Evolutionary conservation across 2,888 invertebrate genomes (phyloP).

Genomic region (Conomelus anceps): DNA sequence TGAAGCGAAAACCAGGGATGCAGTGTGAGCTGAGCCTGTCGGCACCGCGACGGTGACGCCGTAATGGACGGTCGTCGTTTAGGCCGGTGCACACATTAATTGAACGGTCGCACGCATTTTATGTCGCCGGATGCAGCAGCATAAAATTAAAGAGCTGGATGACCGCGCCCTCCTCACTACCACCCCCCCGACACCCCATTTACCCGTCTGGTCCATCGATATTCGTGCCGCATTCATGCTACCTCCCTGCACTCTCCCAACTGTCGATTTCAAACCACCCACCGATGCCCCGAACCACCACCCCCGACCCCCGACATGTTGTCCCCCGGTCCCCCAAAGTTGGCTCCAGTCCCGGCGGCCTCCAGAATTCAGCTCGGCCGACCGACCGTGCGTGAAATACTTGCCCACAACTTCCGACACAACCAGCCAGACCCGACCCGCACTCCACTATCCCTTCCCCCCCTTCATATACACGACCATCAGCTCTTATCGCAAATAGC

Average conservation of each 20-base stretch:
- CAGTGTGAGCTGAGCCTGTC: neutral
- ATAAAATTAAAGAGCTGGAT: neutral
- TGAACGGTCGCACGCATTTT: neutral
- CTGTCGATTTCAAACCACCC: neutral
- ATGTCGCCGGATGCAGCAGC: neutral
- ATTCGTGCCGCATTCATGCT: neutral
- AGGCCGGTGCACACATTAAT: neutral
- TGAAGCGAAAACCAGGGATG: neutral
- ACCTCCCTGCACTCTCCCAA: neutral
- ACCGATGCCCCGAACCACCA: constrained; percentile 12
- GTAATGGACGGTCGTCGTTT: neutral
- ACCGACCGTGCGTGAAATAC: neutral
- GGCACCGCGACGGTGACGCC: neutral
- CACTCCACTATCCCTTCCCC: no score
- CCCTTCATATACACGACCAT: constrained; percentile 8
- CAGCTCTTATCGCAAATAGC: constrained; percentile 1
- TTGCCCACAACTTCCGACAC: neutral
- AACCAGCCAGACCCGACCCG: constrained; percentile 14
- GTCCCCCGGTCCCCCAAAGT: constrained; percentile 15
- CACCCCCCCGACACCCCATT: neutral
- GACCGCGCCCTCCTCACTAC: neutral
- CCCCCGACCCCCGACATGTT: constrained; percentile 3
- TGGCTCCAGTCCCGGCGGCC: constrained; percentile 22
- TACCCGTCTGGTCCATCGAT: no score
- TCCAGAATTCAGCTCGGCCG: neutral